Evolutionary conservation across 2,113 vertebrate species (phyloP).

Genomic region (Raja brachyura): DNA sequence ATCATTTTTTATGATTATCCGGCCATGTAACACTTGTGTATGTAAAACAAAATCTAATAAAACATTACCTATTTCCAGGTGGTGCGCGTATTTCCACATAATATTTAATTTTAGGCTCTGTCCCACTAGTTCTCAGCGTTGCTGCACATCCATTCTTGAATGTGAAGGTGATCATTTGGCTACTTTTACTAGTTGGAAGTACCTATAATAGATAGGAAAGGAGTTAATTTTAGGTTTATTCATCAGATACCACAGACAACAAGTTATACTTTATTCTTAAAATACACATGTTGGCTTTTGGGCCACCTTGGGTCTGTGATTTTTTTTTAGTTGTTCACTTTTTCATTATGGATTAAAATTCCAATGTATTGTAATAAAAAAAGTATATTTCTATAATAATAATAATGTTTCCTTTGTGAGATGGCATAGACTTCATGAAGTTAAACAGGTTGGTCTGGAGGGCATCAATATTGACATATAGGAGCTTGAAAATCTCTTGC

Average conservation of each 20-base stretch:
- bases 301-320: not conserved
- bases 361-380: not conserved
- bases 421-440: not conserved
- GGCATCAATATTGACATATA: not conserved
- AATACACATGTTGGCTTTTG: not conserved
- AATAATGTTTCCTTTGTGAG: not conserved
- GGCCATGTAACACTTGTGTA: too few relatives aligned
- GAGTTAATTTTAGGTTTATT: not conserved
- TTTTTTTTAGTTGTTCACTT: not conserved
- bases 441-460: constrained; percentile 8
- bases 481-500: not conserved
- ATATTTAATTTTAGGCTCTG: constrained; percentile 96
- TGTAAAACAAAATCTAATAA: not conserved
- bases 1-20: too few relatives aligned
- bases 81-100: constrained; percentile 88
- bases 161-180: constrained; percentile 96
- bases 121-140: constrained; percentile 92
- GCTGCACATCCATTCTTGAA: constrained; percentile 89
- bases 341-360: not conserved
- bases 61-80: constrained; percentile 80
- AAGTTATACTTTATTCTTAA: not conserved
- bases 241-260: not conserved
- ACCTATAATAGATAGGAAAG: constrained; percentile 56
- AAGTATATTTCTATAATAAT: not conserved
- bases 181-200: constrained; percentile 84